These are phyloP conservation scores for Rhopalosiphum nymphaeae DNA, from an alignment of 2,888 invertebrate species.

Conservation along the genomic window DNA sequence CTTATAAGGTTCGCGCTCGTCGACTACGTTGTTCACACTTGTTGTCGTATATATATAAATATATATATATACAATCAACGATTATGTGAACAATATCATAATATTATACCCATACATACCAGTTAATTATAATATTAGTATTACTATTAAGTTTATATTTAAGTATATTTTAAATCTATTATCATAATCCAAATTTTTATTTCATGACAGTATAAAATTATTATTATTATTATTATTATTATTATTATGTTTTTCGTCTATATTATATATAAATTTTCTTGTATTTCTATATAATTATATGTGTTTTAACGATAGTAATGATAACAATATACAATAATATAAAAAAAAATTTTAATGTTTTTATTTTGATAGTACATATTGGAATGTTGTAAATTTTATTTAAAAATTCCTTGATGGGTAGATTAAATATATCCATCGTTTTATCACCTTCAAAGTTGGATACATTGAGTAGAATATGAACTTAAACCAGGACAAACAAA, in stretches of 20 bases:
- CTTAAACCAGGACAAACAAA: neutral
- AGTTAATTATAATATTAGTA: constrained; percentile 36
- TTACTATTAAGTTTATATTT: neutral
- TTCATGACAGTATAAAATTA: neutral
- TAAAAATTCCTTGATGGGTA: neutral
- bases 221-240: constrained; percentile 16
- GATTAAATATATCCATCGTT: neutral
- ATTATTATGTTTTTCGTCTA: neutral
- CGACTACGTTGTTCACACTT: neutral
- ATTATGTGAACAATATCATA: constrained; percentile 32
- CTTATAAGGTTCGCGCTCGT: neutral
- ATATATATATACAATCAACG: neutral
- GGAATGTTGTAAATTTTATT: neutral
- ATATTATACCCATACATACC: constrained; percentile 21
- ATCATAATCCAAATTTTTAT: neutral
- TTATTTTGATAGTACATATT: neutral
- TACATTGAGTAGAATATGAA: neutral
- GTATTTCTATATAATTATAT: constrained; percentile 32
- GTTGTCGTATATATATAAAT: neutral
- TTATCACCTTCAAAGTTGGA: neutral
- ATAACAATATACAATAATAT: constrained; percentile 30
- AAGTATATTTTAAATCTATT: constrained; percentile 13
- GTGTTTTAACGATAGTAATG: constrained; percentile 30
- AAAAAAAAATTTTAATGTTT: neutral
- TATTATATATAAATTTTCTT: neutral